Evolutionary conservation across 2,113 vertebrate species (phyloP).

Genomic region (Callocephalon fimbriatum): DNA sequence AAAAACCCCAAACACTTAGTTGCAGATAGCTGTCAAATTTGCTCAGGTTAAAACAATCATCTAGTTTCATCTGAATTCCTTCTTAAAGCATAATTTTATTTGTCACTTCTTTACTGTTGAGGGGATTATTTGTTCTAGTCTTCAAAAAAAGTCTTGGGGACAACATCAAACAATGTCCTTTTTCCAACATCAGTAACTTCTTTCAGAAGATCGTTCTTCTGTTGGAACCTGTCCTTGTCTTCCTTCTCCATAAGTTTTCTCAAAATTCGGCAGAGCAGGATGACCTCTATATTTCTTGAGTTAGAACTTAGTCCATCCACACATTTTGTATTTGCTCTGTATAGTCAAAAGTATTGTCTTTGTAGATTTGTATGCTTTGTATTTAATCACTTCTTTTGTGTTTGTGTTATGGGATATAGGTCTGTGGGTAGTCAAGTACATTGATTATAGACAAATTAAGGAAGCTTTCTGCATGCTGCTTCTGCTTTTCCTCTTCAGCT

Average conservation of each 20-base stretch:
- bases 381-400: neutral
- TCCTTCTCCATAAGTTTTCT: neutral
- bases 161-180: neutral
- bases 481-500: neutral
- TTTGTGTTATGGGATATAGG: neutral
- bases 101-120: neutral
- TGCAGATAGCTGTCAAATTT: neutral
- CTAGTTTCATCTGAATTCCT: neutral
- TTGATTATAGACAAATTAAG: neutral
- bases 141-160: neutral
- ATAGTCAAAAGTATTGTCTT: neutral
- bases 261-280: neutral
- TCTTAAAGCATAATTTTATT: neutral
- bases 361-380: neutral
- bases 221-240: neutral
- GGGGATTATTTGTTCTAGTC: neutral
- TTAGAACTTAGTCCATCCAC: neutral
- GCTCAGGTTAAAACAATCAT: neutral
- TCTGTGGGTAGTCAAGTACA: neutral
- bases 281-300: neutral
- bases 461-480: neutral
- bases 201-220: neutral
- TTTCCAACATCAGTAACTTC: neutral
- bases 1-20: neutral
- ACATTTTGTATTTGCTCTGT: neutral